Evolutionary conservation across 2,797 vertebrate species (phyloP).

Genomic region (Mus minutoides): DNA sequence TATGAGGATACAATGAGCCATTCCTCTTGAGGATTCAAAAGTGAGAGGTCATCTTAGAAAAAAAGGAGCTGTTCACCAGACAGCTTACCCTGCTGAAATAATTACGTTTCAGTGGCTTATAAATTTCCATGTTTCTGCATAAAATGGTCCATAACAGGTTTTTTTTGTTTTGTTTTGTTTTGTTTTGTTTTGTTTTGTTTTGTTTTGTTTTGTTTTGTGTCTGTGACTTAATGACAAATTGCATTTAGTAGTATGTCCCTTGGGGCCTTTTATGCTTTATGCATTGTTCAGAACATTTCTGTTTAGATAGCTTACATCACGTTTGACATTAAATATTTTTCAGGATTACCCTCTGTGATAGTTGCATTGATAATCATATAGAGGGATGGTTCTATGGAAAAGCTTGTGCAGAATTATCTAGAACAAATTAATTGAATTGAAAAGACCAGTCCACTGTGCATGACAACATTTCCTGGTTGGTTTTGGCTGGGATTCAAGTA

Average conservation of each 20-base stretch:
- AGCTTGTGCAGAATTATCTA: not conserved
- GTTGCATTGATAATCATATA: not conserved
- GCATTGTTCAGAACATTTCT: not conserved
- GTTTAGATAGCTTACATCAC: not conserved
- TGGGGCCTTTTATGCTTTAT: not conserved
- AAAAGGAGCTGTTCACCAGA: not conserved
- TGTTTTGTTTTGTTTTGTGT: no score
- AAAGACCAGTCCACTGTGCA: not conserved
- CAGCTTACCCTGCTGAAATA: not conserved
- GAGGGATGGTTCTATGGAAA: not conserved
- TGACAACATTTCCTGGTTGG: not conserved
- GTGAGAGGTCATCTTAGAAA: not conserved
- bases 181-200: no score
- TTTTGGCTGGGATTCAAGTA: not conserved
- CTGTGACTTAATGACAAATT: not conserved
- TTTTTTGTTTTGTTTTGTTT: no score
- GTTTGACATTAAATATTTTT: not conserved
- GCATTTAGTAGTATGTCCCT: not conserved
- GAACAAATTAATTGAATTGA: not conserved
- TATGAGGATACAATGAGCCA: not conserved
- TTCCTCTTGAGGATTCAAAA: rapidly evolving
- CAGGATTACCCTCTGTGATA: not conserved
- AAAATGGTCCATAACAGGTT: not conserved
- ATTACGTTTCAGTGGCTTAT: not conserved
- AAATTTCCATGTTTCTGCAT: not conserved